These are phyloP conservation scores for Strongylocentrotus purpuratus DNA, from an alignment of 35 echinoderm and acorn worm genomes.

Conservation along the genomic window DNA sequence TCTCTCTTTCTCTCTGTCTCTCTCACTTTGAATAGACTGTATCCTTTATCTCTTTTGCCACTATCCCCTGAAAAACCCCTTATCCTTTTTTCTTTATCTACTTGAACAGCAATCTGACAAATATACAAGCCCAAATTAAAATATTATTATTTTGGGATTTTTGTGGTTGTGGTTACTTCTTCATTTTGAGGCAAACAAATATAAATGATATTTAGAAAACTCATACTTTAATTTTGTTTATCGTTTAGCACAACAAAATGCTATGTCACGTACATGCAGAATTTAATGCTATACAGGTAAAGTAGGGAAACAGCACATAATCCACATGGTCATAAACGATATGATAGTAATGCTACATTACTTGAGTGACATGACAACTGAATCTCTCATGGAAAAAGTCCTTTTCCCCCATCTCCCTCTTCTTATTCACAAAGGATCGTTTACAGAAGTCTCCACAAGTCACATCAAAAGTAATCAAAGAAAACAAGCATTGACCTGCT, in stretches of 20 bases:
- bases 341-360: background rate
- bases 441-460: background rate
- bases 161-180: no score
- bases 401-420: background rate
- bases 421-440: background rate
- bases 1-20: background rate
- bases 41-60: background rate
- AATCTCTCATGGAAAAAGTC: background rate
- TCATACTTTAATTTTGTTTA: no score
- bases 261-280: no score
- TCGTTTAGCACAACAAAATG: no score
- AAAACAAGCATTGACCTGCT: conserved; percentile 2
- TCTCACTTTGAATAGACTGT: background rate
- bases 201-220: no score
- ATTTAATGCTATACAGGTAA: no score
- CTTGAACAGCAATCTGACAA: no score
- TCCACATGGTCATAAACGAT: background rate
- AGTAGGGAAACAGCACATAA: background rate
- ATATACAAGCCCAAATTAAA: no score
- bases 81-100: no score
- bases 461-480: background rate
- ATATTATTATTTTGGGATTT: no score
- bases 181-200: no score
- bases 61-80: background rate
- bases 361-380: background rate